Evolutionary conservation across 2,797 vertebrate genomes (phyloP), one percentile per base, ranked within the genome.

Genomic region (Babyrousa celebensis): DNA sequence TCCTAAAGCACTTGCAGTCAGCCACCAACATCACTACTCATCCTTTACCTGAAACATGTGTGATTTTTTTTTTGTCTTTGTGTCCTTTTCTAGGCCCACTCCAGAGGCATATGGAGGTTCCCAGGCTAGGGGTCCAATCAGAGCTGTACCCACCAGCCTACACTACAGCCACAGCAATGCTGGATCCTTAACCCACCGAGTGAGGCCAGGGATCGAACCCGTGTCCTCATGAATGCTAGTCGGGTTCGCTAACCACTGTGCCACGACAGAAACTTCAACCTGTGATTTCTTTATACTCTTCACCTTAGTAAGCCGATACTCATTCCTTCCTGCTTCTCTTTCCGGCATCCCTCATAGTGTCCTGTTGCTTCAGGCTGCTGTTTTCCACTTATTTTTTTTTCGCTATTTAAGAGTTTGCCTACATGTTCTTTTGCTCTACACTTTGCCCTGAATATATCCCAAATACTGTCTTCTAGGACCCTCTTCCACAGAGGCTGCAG

Each of bases 251-350:
- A 36, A 36, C 36, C 36, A 36, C 36, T 36, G 36, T 36, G 36
- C 36, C 36, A 36, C 4, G 36, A 36, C 36, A 36, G 36, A 36
- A 36, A 36, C 36, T 36, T 4, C 36, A 36, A 36, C 36, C 36
- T 72, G 56, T 29, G 32, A 68, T 70, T 88, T 80, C 80, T 96
- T 95, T 87, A 36, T 14, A 92, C 72, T n/a, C 72, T 92, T 92
- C 32, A 43, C 82, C 68, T 62, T 71, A 71, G 4, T 56, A 94
- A 72, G 52, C 23, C 71, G 40, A 63, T 2, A 27, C 29, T 91
- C 67, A 32, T 9, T 72, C 71, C 36, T 83, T 86, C 8, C 12
- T 1, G 32, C 77, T 80, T 89, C 40, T 43, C 25, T 72, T 95
- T 89, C 83, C 75, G 84, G 91, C 36, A 65, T 93, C 36, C 27